Conservation (phyloP, 2,113 vertebrate genomes). For the Gymnorhina tibicen region DNA sequence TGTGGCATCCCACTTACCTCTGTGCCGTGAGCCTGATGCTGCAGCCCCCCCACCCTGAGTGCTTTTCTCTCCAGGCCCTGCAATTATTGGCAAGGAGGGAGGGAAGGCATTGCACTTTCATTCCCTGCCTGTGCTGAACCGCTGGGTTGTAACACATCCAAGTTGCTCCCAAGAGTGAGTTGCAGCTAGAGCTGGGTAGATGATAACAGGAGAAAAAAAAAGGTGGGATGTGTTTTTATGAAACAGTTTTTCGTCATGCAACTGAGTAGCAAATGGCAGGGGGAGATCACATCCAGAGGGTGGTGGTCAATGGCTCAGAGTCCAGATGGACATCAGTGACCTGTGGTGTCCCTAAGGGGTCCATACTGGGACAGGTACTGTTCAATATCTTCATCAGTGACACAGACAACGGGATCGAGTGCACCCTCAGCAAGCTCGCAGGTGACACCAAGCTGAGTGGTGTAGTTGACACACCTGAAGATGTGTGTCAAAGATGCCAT, state of each 20-base stretch:
- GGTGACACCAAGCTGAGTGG: neutral
- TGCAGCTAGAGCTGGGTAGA: neutral
- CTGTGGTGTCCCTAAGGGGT: neutral
- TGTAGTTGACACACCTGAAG: neutral
- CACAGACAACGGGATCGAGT: neutral
- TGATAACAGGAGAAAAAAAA: neutral
- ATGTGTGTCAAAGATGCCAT: neutral
- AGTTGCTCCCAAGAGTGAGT: neutral
- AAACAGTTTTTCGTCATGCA: neutral
- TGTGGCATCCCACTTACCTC: neutral
- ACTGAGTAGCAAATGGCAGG: neutral
- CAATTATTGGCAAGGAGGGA: neutral
- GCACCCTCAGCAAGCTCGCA: neutral
- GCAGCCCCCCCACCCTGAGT: rapidly evolving
- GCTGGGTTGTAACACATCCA: neutral
- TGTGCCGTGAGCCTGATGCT: neutral
- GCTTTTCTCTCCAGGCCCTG: neutral
- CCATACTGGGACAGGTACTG: neutral
- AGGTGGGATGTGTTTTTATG: neutral
- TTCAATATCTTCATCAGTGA: neutral
- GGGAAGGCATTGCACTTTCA: neutral
- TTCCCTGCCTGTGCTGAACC: neutral
- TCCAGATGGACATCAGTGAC: neutral
- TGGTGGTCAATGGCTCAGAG: neutral
- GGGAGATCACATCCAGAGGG: neutral